These are phyloP conservation scores for Epistrophe eligans DNA, from an alignment of 2,888 invertebrate genomes.

Conservation along the genomic window DNA sequence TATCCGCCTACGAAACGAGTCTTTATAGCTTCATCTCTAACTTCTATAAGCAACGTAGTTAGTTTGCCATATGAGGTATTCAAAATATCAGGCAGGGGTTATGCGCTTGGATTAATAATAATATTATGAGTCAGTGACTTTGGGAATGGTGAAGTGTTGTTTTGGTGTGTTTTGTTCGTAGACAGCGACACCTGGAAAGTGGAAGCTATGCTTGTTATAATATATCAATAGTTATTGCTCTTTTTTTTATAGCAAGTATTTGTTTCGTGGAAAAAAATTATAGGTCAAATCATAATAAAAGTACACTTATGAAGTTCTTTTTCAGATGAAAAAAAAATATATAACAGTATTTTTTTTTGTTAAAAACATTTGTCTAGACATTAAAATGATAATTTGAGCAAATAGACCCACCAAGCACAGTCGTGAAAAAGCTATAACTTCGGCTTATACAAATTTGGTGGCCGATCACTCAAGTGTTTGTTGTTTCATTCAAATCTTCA, in stretches of 20 bases:
- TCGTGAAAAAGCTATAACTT: too few relatives aligned
- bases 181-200: conserved; percentile 9
- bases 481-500: too few relatives aligned
- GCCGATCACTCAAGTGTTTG: too few relatives aligned
- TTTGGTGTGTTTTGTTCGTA: neutral
- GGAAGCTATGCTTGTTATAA: neutral
- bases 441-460: too few relatives aligned
- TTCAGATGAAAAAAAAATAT: too few relatives aligned
- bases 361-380: too few relatives aligned
- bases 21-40: conserved; percentile 33
- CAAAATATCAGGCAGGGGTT: neutral
- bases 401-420: too few relatives aligned
- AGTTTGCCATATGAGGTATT: conserved; percentile 55
- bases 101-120: conserved; percentile 15
- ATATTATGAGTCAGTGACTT: conserved; percentile 35
- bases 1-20: conserved; percentile 69
- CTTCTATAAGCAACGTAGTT: conserved; percentile 6
- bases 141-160: neutral
- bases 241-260: neutral
- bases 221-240: neutral
- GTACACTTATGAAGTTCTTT: too few relatives aligned
- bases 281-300: too few relatives aligned
- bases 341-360: too few relatives aligned
- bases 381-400: too few relatives aligned
- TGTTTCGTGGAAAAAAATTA: neutral